These are phyloP conservation scores for Melanotaenia nigrans DNA, from an alignment of 2,797 vertebrate genomes.

Conservation along the genomic window DNA sequence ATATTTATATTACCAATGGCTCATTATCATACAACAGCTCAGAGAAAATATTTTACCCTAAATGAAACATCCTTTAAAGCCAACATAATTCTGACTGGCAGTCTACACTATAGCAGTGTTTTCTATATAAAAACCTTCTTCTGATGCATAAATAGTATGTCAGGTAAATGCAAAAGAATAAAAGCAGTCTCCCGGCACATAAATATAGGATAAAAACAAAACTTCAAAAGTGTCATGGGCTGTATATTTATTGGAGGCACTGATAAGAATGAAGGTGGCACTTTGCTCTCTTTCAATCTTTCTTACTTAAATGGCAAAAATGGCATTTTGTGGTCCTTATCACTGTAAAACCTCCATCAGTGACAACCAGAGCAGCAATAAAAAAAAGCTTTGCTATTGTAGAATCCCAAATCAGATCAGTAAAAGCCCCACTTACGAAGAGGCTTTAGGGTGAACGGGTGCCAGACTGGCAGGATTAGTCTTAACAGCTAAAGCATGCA, in stretches of 20 bases:
- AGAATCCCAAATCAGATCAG: slow-evolving; percentile 56
- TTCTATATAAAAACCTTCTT: slow-evolving; percentile 15
- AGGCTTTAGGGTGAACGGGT: slow-evolving; percentile 50
- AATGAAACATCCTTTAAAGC: slow-evolving; percentile 31
- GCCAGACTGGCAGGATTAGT: slow-evolving; percentile 73
- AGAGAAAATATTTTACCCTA: slow-evolving; percentile 22
- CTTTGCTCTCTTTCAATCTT: background rate
- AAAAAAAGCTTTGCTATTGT: slow-evolving; percentile 33
- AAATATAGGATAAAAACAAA: background rate
- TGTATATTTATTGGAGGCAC: background rate
- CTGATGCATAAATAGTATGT: slow-evolving; percentile 9
- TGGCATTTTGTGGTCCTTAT: slow-evolving; percentile 1
- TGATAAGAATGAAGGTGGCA: background rate
- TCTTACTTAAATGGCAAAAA: slow-evolving; percentile 6
- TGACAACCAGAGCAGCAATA: slow-evolving; percentile 13
- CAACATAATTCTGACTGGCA: slow-evolving; percentile 23
- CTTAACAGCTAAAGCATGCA: slow-evolving; percentile 68
- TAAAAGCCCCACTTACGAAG: slow-evolving; percentile 34
- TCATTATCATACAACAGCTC: slow-evolving; percentile 26
- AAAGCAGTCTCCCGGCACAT: background rate
- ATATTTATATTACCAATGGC: slow-evolving; percentile 36
- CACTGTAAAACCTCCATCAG: slow-evolving; percentile 20
- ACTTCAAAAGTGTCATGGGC: background rate
- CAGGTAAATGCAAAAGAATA: background rate
- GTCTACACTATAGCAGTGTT: background rate